phyloP scores from a whole-genome alignment of 2,797 vertebrate genomes.

The Danio tinwini region DNA sequence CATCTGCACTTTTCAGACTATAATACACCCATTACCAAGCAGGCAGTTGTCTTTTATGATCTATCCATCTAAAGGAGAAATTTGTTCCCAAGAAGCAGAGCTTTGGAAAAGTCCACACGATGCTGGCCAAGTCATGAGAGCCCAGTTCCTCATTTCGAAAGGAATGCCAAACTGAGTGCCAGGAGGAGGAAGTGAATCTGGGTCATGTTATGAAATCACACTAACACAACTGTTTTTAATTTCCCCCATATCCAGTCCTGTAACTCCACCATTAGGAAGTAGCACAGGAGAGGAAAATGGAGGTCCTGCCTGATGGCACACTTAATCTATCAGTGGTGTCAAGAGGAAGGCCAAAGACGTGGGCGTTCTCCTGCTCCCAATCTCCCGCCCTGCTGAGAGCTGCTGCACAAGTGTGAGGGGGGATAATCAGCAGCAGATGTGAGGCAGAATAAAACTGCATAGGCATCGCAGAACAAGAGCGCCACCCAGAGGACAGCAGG shows the following conservation, averaged over 20 bases:
- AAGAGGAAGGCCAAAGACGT: slow-evolving; percentile 35
- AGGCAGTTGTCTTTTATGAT: not conserved
- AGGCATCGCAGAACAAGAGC: slow-evolving; percentile 40
- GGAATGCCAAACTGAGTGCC: slow-evolving; percentile 5
- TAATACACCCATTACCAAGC: not conserved
- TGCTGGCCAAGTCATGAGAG: slow-evolving; percentile 1
- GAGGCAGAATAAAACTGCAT: not conserved
- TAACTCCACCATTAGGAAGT: slow-evolving; percentile 30
- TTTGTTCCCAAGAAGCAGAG: not conserved
- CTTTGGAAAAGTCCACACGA: slow-evolving; percentile 15
- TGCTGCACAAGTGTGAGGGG: slow-evolving; percentile 32
- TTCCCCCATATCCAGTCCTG: slow-evolving; percentile 32
- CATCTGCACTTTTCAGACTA: not conserved
- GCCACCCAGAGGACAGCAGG: slow-evolving; percentile 46
- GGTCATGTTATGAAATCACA: slow-evolving; percentile 56
- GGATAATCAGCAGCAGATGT: slow-evolving; percentile 56
- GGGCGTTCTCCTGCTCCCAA: not conserved
- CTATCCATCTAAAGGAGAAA: not conserved
- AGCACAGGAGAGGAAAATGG: slow-evolving; percentile 46
- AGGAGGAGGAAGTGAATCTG: slow-evolving; percentile 63
- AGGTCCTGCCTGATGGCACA: slow-evolving; percentile 25
- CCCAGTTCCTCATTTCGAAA: slow-evolving; percentile 12
- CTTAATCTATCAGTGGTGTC: slow-evolving; percentile 5
- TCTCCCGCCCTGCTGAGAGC: slow-evolving; percentile 14
- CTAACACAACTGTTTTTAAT: slow-evolving; percentile 39